A percentile compares a stretch with the other conserved stretches of the same genome.
Conservation (phyloP, 2,113 vertebrate species). For the Phyllostomus hastatus region DNA sequence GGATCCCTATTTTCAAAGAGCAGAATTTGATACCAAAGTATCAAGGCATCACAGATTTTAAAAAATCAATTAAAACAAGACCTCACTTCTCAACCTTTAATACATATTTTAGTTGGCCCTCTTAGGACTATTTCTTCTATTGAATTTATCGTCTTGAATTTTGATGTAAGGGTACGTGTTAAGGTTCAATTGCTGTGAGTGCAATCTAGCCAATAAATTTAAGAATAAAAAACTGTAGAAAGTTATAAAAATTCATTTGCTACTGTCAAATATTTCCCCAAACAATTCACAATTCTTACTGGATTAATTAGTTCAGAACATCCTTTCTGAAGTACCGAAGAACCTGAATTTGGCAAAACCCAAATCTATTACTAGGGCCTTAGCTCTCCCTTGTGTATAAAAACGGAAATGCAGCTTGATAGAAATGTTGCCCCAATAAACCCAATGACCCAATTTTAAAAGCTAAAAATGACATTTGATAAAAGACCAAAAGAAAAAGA, state of each 20-base stretch:
- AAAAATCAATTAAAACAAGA: neutral
- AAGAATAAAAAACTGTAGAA: neutral
- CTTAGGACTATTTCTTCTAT: neutral
- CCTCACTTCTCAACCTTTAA: neutral
- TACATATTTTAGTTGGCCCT: neutral
- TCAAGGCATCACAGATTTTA: neutral
- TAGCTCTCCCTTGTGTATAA: conserved; percentile 79
- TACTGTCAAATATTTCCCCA: neutral
- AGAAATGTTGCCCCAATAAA: conserved; percentile 66
- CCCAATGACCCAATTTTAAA: conserved; percentile 31
- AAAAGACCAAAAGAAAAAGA: neutral
- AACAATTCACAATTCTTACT: neutral
- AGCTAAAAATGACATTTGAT: neutral
- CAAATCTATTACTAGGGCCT: conserved; percentile 67
- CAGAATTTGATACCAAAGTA: conserved; percentile 10
- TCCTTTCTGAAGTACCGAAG: neutral
- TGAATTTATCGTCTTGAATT: neutral
- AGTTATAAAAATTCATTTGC: neutral
- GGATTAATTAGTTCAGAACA: neutral
- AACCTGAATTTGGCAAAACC: conserved; percentile 53
- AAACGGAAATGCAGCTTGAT: conserved; percentile 74
- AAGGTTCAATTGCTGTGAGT: neutral
- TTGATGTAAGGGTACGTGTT: neutral
- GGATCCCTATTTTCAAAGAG: neutral
- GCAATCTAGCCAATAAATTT: neutral